Evolutionary conservation across 2,797 vertebrate species (phyloP).

Genomic region (Microctenopoma steveboyesi): DNA sequence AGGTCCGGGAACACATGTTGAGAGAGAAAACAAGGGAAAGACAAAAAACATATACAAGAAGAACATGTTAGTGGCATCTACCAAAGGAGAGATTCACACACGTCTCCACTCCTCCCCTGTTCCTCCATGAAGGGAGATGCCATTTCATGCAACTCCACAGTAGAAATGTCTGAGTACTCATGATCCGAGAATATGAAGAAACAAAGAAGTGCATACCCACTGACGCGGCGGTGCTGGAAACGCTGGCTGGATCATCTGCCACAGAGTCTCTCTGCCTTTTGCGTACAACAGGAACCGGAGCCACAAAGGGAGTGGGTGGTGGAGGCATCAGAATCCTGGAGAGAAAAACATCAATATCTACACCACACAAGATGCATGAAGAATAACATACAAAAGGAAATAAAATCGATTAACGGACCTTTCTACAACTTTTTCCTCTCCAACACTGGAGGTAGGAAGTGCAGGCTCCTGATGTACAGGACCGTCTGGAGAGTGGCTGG

Average conservation of each 20-base stretch:
- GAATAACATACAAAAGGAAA: neutral
- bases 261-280: slow-evolving; percentile 74
- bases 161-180: slow-evolving; percentile 37
- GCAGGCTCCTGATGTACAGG: slow-evolving; percentile 48
- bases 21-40: slow-evolving; percentile 85
- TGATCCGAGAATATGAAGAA: slow-evolving; percentile 17
- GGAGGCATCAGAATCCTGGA: slow-evolving; percentile 83
- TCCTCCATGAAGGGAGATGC: slow-evolving; percentile 68
- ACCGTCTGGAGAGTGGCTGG: slow-evolving; percentile 49
- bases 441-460: slow-evolving; percentile 44
- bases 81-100: slow-evolving; percentile 61
- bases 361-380: neutral
- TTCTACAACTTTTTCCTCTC: slow-evolving; percentile 66
- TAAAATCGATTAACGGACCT: slow-evolving; percentile 62
- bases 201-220: slow-evolving; percentile 69
- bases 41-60: slow-evolving; percentile 85
- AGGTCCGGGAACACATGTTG: slow-evolving; percentile 82
- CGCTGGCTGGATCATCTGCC: slow-evolving; percentile 28
- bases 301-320: slow-evolving; percentile 62
- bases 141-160: slow-evolving; percentile 60
- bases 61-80: slow-evolving; percentile 75
- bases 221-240: slow-evolving; percentile 28
- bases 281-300: slow-evolving; percentile 50
- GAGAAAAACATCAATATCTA: slow-evolving; percentile 5
- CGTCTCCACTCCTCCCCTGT: slow-evolving; percentile 77